These are phyloP conservation scores for Corythoichthys haematopterus DNA, from an alignment of 2,113 vertebrate genomes.

Conservation along the genomic window DNA sequence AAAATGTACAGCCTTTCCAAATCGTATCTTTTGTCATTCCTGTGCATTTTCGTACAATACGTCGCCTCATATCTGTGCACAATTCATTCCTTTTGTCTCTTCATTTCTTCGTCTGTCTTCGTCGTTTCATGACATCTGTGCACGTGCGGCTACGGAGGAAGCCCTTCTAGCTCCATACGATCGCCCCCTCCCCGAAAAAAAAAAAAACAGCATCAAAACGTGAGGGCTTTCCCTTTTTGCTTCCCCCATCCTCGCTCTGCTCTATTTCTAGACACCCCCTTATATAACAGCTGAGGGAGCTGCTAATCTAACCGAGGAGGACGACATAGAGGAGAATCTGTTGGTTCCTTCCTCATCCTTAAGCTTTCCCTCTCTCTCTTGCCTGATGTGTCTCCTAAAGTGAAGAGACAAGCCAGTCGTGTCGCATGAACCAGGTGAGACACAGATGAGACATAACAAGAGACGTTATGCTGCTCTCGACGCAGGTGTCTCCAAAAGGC, in stretches of 20 bases:
- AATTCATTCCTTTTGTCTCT: no score
- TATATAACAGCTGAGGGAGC: conserved; percentile 59
- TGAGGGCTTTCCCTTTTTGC: conserved; percentile 58
- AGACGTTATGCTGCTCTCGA: neutral
- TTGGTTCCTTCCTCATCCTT: conserved; percentile 51
- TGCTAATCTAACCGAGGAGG: conserved; percentile 58
- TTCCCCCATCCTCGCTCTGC: conserved; percentile 31
- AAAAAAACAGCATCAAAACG: conserved; percentile 55
- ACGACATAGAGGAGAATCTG: conserved; percentile 63
- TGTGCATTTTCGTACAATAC: no score
- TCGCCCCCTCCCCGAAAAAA: neutral
- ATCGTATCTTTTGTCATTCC: no score
- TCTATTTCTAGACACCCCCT: conserved; percentile 62
- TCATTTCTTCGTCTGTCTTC: no score
- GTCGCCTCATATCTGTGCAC: conserved; percentile 8
- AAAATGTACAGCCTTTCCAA: neutral
- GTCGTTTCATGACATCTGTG: neutral
- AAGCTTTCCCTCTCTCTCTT: conserved; percentile 22
- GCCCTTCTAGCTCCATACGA: conserved; percentile 48
- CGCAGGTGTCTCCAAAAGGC: conserved; percentile 14
- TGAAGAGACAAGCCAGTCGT: conserved; percentile 33
- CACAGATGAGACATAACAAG: conserved; percentile 27
- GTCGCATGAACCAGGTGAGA: conserved; percentile 44
- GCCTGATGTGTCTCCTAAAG: conserved; percentile 33
- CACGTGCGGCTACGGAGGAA: conserved; percentile 41